A percentile compares a stretch with the other conserved stretches of the same genome.
Evolutionary conservation across 1,140 invertebrate species (phyloP).

Genomic region (Argopecten irradians): DNA sequence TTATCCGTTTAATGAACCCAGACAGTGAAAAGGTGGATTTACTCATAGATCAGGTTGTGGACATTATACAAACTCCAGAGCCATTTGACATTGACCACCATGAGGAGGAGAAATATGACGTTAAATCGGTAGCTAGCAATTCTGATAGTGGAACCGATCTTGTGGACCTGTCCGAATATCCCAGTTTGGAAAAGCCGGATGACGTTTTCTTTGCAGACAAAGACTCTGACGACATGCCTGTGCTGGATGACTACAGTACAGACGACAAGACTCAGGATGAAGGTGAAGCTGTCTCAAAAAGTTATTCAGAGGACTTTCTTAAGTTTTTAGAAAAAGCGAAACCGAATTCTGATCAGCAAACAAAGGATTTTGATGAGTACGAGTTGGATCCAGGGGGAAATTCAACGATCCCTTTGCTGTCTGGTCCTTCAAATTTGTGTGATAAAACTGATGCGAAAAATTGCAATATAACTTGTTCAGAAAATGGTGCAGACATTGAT

Average conservation of each 20-base stretch:
- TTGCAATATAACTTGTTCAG: not conserved
- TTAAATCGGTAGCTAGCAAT: not conserved
- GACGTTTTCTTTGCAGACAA: not conserved
- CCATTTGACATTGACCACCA: not conserved
- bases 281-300: not conserved
- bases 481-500: not conserved
- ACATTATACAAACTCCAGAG: constrained; percentile 30
- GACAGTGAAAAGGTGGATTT: constrained; percentile 48
- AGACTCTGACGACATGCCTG: not conserved
- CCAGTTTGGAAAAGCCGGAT: not conserved
- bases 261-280: not conserved
- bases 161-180: constrained; percentile 10
- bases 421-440: not conserved
- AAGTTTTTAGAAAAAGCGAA: not conserved
- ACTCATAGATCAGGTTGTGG: constrained; percentile 44
- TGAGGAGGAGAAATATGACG: not conserved
- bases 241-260: constrained; percentile 1
- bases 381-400: not conserved
- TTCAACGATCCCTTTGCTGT: not conserved
- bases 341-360: not conserved
- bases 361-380: not conserved
- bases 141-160: not conserved
- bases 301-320: not conserved
- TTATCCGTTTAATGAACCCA: constrained; percentile 35
- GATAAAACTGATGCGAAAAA: not conserved